A percentile compares a stretch with the other conserved stretches of the same genome.
Conservation (phyloP, 1,140 invertebrate species). For the Matsumurasca onukii region DNA sequence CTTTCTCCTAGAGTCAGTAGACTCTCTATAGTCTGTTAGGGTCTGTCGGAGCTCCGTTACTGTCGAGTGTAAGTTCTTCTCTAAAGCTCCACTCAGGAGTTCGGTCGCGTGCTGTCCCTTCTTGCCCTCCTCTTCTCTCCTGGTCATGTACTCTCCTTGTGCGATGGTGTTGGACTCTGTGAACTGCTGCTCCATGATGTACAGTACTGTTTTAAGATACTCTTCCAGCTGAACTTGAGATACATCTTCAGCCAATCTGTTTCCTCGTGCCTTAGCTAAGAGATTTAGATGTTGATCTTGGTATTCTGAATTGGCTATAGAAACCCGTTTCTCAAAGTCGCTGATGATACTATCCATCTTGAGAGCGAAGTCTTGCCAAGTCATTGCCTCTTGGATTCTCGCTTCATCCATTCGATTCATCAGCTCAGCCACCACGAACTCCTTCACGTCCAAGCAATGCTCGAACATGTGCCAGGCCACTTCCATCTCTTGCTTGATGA, state of each 20-base stretch:
- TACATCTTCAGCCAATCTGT: neutral
- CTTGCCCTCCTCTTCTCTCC: constrained; percentile 15
- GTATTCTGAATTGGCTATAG: neutral
- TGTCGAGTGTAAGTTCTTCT: neutral
- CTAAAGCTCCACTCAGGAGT: neutral
- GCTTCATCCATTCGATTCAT: neutral
- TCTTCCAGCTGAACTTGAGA: neutral
- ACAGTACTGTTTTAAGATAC: constrained; percentile 10
- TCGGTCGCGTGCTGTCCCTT: neutral
- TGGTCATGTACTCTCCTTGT: constrained; percentile 14
- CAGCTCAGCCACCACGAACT: neutral
- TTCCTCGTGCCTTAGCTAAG: neutral
- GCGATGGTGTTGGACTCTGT: neutral
- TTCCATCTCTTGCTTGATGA: constrained; percentile 10
- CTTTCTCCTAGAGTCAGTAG: constrained; percentile 1
- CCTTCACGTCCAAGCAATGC: constrained; percentile 9
- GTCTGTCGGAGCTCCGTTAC: neutral
- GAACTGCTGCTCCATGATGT: neutral
- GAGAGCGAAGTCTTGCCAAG: neutral
- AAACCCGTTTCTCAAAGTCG: neutral
- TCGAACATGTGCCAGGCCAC: constrained; percentile 10
- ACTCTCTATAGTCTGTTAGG: neutral
- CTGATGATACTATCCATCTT: neutral
- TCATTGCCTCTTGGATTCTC: constrained; percentile 16
- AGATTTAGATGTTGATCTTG: neutral